phyloP scores from a whole-genome alignment of 2,888 invertebrate genomes.

The Pocota personata region DNA sequence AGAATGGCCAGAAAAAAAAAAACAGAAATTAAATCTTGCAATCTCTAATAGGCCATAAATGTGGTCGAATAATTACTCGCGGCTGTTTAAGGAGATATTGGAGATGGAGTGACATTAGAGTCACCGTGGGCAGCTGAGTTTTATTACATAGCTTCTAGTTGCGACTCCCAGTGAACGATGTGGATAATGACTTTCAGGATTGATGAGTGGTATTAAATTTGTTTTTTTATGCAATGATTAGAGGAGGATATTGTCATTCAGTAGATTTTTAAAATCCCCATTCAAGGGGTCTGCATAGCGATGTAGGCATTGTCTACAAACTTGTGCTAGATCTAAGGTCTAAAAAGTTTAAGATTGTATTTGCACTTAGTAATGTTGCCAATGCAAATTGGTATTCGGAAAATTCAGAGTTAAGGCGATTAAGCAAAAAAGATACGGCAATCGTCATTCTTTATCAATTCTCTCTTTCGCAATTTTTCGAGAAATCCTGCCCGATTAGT shows the following conservation, averaged over 20 bases:
- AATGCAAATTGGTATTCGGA: too few relatives aligned
- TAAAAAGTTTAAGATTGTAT: too few relatives aligned
- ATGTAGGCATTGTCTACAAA: too few relatives aligned
- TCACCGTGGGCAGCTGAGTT: not conserved
- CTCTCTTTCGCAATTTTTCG: too few relatives aligned
- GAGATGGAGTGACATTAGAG: constrained; percentile 15
- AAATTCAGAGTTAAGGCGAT: too few relatives aligned
- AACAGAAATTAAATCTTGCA: constrained; percentile 57
- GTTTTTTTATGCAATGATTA: not conserved
- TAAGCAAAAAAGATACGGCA: too few relatives aligned
- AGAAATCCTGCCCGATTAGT: too few relatives aligned
- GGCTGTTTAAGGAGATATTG: constrained; percentile 17
- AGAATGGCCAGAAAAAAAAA: not conserved
- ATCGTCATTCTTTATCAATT: too few relatives aligned
- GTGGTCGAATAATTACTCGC: constrained; percentile 54
- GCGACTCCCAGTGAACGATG: constrained; percentile 25
- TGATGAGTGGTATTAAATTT: not conserved
- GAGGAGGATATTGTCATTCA: not conserved
- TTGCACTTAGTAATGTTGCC: too few relatives aligned
- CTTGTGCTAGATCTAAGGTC: too few relatives aligned
- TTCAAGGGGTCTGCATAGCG: too few relatives aligned
- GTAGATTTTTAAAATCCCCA: not conserved
- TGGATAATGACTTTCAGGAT: constrained; percentile 21
- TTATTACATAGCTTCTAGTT: not conserved
- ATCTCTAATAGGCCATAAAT: constrained; percentile 68